Evolutionary conservation across 2,888 invertebrate species (phyloP).

Genomic region (Acleris emargana): DNA sequence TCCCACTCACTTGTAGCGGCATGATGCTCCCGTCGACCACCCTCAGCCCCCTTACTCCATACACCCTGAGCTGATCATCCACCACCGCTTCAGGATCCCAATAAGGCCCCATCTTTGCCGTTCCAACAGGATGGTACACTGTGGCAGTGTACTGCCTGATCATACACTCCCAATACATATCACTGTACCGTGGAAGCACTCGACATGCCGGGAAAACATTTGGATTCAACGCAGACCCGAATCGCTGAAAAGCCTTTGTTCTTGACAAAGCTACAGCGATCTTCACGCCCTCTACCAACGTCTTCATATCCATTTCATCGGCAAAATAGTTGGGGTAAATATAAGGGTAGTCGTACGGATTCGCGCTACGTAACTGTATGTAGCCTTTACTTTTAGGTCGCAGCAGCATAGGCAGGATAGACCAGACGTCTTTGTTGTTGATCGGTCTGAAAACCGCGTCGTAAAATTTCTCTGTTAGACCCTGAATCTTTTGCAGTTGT

Average conservation of each 20-base stretch:
- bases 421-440: constrained; percentile 91
- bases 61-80: constrained; percentile 90
- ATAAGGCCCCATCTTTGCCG: constrained; percentile 94
- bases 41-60: constrained; percentile 90
- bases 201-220: constrained; percentile 91
- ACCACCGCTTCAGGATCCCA: constrained; percentile 94
- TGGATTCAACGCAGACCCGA: constrained; percentile 88
- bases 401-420: constrained; percentile 92
- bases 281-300: constrained; percentile 93
- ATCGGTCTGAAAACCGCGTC: constrained; percentile 89
- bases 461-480: constrained; percentile 89
- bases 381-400: constrained; percentile 93
- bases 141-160: constrained; percentile 92
- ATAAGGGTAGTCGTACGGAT: constrained; percentile 94
- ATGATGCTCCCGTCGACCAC: constrained; percentile 94
- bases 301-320: constrained; percentile 90
- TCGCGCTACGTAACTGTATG: constrained; percentile 90
- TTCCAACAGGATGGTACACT: constrained; percentile 94
- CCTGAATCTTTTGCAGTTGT: constrained; percentile 91
- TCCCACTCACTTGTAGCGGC: constrained; percentile 93
- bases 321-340: constrained; percentile 96
- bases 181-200: constrained; percentile 86
- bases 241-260: constrained; percentile 89
- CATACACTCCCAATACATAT: constrained; percentile 94
- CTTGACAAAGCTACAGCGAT: constrained; percentile 91